Conservation (phyloP, 2,888 invertebrate genomes). For the Heliconius charithonia region DNA sequence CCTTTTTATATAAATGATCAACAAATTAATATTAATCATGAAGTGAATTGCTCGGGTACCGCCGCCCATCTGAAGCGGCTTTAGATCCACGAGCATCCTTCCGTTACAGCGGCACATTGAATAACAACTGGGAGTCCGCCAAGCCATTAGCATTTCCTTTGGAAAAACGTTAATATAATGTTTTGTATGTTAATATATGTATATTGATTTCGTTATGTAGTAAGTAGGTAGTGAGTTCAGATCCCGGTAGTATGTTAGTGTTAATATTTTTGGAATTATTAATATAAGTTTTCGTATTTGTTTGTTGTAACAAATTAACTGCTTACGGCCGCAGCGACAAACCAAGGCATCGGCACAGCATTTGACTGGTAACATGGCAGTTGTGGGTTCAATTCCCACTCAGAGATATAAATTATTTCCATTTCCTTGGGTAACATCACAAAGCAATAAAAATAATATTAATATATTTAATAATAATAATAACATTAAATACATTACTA, state of each 20-base stretch:
- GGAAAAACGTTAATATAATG: conserved; percentile 8
- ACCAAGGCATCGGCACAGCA: not conserved
- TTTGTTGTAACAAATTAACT: not conserved
- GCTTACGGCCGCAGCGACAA: not conserved
- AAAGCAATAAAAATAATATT: no score
- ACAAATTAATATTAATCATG: not conserved
- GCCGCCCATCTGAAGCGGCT: conserved; percentile 22
- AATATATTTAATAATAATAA: no score
- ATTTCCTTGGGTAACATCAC: not conserved
- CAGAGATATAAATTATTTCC: not conserved
- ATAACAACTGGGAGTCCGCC: conserved; percentile 36
- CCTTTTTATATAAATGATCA: not conserved
- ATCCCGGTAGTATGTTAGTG: not conserved
- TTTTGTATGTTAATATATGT: conserved; percentile 15
- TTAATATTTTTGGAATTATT: not conserved
- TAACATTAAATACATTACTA: not conserved
- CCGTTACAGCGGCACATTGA: conserved; percentile 33
- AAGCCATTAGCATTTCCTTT: conserved; percentile 32
- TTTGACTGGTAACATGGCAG: not conserved
- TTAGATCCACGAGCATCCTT: conserved; percentile 33
- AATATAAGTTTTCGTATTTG: not conserved
- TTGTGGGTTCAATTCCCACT: not conserved
- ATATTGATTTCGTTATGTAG: conserved; percentile 11
- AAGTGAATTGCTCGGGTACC: not conserved
- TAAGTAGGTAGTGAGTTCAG: not conserved